phyloP scores from a whole-genome alignment of 2,797 vertebrate species.

The Neosilurus mollespiculum region DNA sequence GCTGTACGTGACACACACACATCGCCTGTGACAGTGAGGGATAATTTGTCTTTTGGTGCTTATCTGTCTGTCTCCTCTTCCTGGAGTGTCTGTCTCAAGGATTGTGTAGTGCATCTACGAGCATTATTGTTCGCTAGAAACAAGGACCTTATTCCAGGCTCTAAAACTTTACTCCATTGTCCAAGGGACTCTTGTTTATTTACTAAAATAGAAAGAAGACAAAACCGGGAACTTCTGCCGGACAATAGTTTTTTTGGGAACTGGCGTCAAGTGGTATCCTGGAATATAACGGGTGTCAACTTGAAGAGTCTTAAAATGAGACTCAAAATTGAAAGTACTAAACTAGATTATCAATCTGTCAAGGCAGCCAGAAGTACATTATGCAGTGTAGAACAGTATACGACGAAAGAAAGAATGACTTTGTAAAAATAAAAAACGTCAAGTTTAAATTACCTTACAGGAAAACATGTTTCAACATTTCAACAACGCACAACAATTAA shows the following conservation, averaged over 20 bases:
- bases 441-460: too few species aligned
- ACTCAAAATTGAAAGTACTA: not conserved
- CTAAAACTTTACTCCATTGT: conserved; percentile 56
- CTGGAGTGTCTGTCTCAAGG: conserved; percentile 40
- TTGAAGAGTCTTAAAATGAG: not conserved
- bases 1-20: not conserved
- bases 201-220: conserved; percentile 48
- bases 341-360: not conserved
- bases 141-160: conserved; percentile 35
- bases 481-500: not conserved
- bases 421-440: too few species aligned
- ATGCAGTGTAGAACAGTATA: too few species aligned
- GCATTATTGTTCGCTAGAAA: conserved; percentile 46
- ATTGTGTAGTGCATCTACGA: conserved; percentile 29
- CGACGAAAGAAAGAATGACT: not conserved
- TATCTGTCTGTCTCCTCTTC: conserved; percentile 39
- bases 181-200: conserved; percentile 53
- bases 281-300: conserved; percentile 41
- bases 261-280: conserved; percentile 53
- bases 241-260: conserved; percentile 35
- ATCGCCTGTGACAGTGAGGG: not conserved
- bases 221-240: conserved; percentile 50
- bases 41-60: conserved; percentile 19
- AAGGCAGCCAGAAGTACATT: not conserved
- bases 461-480: not conserved